Evolutionary conservation across 2,797 vertebrate species (phyloP), one percentile per base, ranked within the genome.

Genomic region (Epinephelus awoara): DNA sequence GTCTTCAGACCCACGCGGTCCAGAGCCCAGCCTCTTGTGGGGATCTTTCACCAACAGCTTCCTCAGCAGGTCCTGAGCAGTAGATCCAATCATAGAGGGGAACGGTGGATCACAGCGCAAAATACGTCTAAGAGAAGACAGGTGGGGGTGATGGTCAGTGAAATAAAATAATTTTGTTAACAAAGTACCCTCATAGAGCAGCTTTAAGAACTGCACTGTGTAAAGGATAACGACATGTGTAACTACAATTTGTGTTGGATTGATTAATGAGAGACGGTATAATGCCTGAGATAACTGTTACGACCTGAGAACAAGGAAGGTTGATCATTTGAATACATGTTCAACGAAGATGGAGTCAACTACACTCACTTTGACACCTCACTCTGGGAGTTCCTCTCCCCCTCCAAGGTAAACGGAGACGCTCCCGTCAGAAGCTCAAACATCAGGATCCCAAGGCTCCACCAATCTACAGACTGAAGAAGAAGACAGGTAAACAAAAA

Each of bases 391-490:
- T 98, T 98, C 88, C 96, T 96, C 91, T 98, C 97, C 7, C 97
- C 97, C 92, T 98, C 97, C 92, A 98, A 82, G 4, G 97, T 98
- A 84, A 98, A 98, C 18, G 97, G 97, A 54, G 97, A 98, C 0
- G 97, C 97, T 55, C 97, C 97, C 0, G 97, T 98, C 88, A 98
- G 93, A 72, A 98, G 94, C 93, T 98, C 97, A 58, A 97, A 98
- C 93, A 98, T 97, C 80, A 98, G 91, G 91, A 98, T 97, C 3
- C 97, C 97, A 57, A 98, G 92, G 80, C 97, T 98, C 97, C 97
- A 98, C 97, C 97, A 98, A 88, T 98, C 97, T 74, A 98, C 97
- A 0, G 96, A 96, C 97, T 98, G 79, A 25, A 40, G 27, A n/a
- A 42, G 57, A 72, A 51, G 4, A 64, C 4, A 6, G 17, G 42